Evolutionary conservation across 2,113 vertebrate genomes (phyloP), one percentile per base, ranked within the genome.

Genomic region (Cynoglossus semilaevis): DNA sequence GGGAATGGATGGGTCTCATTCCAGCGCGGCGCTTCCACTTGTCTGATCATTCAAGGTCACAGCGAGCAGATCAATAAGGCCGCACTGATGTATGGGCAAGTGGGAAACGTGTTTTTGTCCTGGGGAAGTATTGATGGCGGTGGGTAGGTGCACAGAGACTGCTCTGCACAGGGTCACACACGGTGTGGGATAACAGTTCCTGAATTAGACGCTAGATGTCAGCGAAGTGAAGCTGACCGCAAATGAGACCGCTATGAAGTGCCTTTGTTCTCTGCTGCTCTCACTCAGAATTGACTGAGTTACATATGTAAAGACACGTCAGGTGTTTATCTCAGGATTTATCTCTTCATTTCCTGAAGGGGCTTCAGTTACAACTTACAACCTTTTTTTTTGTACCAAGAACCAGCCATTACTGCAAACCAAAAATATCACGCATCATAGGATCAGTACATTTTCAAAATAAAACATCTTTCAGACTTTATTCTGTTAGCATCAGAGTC

Each of bases 41-140:
- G 79, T 79, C 81, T 79, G 79, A 81, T 82, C 74, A 56, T 74
- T 82, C 84, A 87, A 87, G 81, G 82, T 85, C 76, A 80, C 59
- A 76, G 62, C 34, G 55, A 77, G 74, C 57, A 63, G 80, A 84
- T 85, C 84, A 79, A 88, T 86, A 81, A 41, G 75, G 55, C 55
- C 45, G 54, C 74, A 63, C 62, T 75, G 76, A 78, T 82, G 81
- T 74, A 76, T 57, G 64, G 51, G 63, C 58, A 77, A 70, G 80
- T 73, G 67, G 70, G 56, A 51, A 60, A 58, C 8, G 1, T 60
- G 49, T 63, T 54, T 63, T 51, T 40, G 40, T 38, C 6, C 42
- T 13, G 34, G 53, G 9, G 10, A 14, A 4, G 15, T 15, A 8
- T 15, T 41, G 38, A 14, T 12, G 38, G 38, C 10, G 22, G 42